Base-by-base conservation (phyloP, 2,113 vertebrate genomes). In the Drymodes brunneopygia region DNA sequence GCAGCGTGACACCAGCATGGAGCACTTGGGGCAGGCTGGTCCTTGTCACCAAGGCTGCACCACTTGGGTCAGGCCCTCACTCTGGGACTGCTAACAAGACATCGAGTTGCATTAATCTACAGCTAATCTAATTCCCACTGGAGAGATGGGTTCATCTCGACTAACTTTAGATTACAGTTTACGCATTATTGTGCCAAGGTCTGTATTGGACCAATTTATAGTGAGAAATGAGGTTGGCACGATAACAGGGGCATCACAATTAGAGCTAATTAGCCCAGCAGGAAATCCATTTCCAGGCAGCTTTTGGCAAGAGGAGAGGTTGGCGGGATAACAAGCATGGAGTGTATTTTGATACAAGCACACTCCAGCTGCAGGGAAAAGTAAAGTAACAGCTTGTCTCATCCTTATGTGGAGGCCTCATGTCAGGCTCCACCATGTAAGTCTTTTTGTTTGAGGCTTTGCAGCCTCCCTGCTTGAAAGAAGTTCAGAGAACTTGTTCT, bases 271-370 rank as follows among this genome's bases (percentile, higher is more conserved):
- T 97, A 96, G 94, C 95, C 88, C 96, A 97, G 96, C 96, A 97
- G 96, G 96, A 97, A 97, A 97, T 97, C 92, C 88, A 97, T 95
- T 97, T 97, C 92, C 94, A 97, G 95, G 88, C 96, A 95, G 96
- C 88, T 95, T 97, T 96, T 96, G 96, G 96, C 96, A 97, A 92
- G 94, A 96, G 60, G 24, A 20, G 3, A 92, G 72, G 64, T 36
- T 97, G 96, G 96, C 88, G 64, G 96, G 61, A 81, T 95, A 95
- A 96, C 91, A 96, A 95, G 92, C 83, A 60, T 54, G 92, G 83
- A 96, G 91, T 86, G 94, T 92, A 93, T 96, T 97, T 96, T 94
- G 95, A 94, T 96, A 96, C 88, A 95, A 96, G 95, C 92, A 95
- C 93, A 77, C 87, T 97, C 93, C 93, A 97, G 94, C 93, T 94